Base-by-base conservation (phyloP, 2,797 vertebrate genomes). In the Galagoides demidoff region DNA sequence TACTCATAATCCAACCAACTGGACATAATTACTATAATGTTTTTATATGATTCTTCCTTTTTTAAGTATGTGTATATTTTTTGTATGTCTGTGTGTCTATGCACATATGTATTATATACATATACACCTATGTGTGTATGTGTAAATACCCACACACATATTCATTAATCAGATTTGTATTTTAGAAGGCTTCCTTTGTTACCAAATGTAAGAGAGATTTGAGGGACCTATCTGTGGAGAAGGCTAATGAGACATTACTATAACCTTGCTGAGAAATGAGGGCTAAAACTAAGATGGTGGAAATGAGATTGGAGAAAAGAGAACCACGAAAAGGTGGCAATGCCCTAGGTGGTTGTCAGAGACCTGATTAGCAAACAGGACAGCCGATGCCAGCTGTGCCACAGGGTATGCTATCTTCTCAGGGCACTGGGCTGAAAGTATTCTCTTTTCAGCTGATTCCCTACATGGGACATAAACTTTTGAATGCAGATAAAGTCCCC, bases 401-500 rank as follows among this genome's bases (percentile, higher is more conserved):
- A 27, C 14, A 8, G 25, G 39, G 12, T 31, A 0, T n/a, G 19
- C 7, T 34, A 9, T 77, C 66, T 92, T 49, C 29, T 13, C 22
- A 52, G 31, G 39, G 37, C 25, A 45, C 49, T 61, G 14, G 73
- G 11, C 57, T 39, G 39, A 52, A 31, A 61, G 29, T 3, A 0
- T 49, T 70, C 17, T 11, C 39, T 55, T 70, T 52, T 49, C 59
- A 19, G 27, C 16, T 20, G 49, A 39, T 96, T 25, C 1, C 59
- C 49, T 73, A 4, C 70, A 4, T 7, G 20, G 27, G 10, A 43
- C 17, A 55, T 23, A 73, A 82, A 34, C 85, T 73, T 97, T 95
- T 95, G 89, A 85, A 89, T 84, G 27, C 3, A 92, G 76, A 64
- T 88, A 27, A 95, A 79, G 37, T 68, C 57, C 59, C 49, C 82